Base-by-base conservation (phyloP, 2,113 vertebrate species). In the Ptyas mucosa region DNA sequence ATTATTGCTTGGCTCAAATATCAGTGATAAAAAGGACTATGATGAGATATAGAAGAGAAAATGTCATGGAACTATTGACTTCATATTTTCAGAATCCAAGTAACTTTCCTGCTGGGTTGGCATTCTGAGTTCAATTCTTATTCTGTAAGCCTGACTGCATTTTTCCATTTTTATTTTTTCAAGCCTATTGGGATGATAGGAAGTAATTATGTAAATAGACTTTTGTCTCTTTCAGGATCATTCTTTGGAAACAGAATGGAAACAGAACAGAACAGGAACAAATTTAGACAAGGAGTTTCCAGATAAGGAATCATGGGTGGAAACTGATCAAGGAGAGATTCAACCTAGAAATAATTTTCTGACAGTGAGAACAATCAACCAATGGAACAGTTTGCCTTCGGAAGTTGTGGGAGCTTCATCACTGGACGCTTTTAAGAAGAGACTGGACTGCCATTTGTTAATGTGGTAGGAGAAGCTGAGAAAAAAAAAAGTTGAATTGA, bases 11-110 rank as follows among this genome's bases (percentile, higher is more conserved):
- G 91, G 90, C 91, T 91, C 95, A 92, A 94, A 95, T 90, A 51
- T 87, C 55, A 88, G 88, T 90, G 95, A 93, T 96, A 92, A 95
- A 95, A 95, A 96, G 94, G 57, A 85, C 85, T 21, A 49, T 61
- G 20, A 81, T 64, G 91, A 69, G 92, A 89, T 89, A 95, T 92
- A 91, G 61, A 88, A 34, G 23, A 95, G 95, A 94, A 94, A 95
- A 91, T 95, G 87, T 0, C 90, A 93, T 29, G 95, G 93, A 96
- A 96, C 95, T 91, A 93, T 61, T 43, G 91, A 95, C 89, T 86
- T 75, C 85, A 69, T 43, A 61, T 86, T 93, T 86, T 75, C 89
- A 69, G 43, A 61, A 90, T 93, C 93, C 29, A 75, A 75, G 69
- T 94, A 34, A 94, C 88, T 95, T 94, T 58, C 87, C 87, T 86